These are phyloP conservation scores for Petrolisthes manimaculis DNA, from an alignment of 2,888 invertebrate genomes.

Conservation along the genomic window DNA sequence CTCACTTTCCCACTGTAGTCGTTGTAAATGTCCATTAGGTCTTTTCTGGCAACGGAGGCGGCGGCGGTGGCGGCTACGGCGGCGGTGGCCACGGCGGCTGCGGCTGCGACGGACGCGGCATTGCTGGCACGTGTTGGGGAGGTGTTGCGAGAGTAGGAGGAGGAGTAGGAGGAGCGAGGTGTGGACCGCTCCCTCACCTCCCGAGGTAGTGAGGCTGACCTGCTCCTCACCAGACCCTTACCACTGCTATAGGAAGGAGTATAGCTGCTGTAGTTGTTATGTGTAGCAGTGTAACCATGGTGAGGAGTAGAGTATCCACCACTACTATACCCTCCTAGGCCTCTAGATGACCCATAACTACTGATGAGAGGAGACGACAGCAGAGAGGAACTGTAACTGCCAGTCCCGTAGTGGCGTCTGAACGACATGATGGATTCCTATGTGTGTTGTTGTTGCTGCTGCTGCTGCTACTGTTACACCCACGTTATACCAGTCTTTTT, in stretches of 20 bases:
- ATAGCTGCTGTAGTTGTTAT: constrained; percentile 32
- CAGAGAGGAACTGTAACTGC: constrained; percentile 47
- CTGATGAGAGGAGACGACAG: constrained; percentile 35
- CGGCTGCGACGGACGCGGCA: constrained; percentile 13
- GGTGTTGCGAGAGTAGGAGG: constrained; percentile 28
- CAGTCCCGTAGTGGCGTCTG: constrained; percentile 56
- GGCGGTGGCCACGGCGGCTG: constrained; percentile 14
- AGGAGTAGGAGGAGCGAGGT: constrained; percentile 35
- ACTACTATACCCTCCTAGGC: constrained; percentile 28
- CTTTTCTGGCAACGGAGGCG: neutral
- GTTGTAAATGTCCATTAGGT: neutral
- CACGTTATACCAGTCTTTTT: too few species aligned
- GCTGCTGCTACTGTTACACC: neutral
- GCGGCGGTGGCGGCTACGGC: constrained; percentile 12
- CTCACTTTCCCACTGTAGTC: neutral
- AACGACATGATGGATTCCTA: constrained; percentile 50
- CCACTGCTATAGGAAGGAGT: constrained; percentile 4
- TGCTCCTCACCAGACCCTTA: constrained; percentile 21
- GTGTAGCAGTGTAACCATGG: constrained; percentile 33
- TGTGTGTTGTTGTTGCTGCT: neutral
- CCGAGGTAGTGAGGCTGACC: constrained; percentile 46
- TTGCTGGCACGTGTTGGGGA: constrained; percentile 15
- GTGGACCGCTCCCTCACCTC: constrained; percentile 48
- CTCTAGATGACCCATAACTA: constrained; percentile 38
- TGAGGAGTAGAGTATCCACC: constrained; percentile 36